Evolutionary conservation across 2,113 vertebrate species (phyloP).

Genomic region (Uria lomvia): DNA sequence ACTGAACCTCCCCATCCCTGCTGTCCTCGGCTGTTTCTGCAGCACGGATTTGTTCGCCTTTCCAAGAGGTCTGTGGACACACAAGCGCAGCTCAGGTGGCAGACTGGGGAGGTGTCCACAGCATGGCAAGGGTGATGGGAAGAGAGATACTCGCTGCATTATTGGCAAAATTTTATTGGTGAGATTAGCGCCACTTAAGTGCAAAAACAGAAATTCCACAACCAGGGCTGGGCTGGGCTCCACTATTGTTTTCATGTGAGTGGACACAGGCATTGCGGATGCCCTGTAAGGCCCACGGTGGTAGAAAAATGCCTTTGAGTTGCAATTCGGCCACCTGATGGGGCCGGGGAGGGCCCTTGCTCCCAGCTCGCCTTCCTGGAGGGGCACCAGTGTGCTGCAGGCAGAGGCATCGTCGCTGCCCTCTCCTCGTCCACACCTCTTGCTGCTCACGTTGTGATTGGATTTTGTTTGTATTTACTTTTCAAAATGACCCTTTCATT

Average conservation of each 20-base stretch:
- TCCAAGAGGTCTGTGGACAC: neutral
- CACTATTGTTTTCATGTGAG: neutral
- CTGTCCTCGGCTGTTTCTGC: neutral
- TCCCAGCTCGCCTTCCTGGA: fast-evolving
- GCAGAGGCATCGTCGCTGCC: neutral
- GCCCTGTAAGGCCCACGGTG: neutral
- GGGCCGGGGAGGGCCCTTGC: neutral
- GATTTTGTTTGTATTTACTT: neutral
- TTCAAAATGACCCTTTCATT: neutral
- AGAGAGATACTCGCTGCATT: neutral
- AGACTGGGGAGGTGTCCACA: neutral
- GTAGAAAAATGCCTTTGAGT: neutral
- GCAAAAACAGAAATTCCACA: neutral
- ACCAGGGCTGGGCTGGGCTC: neutral
- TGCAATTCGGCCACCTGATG: neutral
- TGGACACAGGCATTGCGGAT: neutral
- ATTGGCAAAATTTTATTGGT: neutral
- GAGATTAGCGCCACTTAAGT: neutral
- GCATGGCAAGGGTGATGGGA: neutral
- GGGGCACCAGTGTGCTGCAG: neutral
- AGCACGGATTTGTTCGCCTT: neutral
- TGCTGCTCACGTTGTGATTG: neutral
- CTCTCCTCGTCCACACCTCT: neutral
- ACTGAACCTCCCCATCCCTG: neutral
- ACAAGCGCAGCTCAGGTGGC: neutral